phyloP scores from a whole-genome alignment of 2,113 vertebrate genomes.

The Peucedramus taeniatus region DNA sequence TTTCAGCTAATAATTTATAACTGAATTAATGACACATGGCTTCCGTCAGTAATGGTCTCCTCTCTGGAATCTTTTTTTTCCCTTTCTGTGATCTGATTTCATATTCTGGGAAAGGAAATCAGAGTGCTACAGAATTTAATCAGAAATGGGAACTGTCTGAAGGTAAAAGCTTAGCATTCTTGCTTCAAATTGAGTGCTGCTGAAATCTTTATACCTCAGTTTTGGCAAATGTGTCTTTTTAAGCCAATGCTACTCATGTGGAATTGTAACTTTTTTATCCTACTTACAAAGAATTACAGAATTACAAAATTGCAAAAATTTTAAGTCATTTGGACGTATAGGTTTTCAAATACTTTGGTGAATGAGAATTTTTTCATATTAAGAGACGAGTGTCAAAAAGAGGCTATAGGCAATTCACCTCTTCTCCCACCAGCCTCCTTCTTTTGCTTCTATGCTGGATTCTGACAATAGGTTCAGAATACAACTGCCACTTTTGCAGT shows the following conservation, averaged over 20 bases:
- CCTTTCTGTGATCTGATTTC: constrained; percentile 71
- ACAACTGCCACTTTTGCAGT: not conserved
- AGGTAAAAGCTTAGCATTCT: constrained; percentile 41
- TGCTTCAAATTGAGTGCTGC: constrained; percentile 19
- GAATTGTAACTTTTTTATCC: not conserved
- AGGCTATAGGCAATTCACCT: not conserved
- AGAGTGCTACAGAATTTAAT: constrained; percentile 60
- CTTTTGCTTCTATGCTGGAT: not conserved
- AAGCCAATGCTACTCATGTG: not conserved
- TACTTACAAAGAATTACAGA: not conserved
- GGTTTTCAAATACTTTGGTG: not conserved
- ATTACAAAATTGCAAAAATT: not conserved
- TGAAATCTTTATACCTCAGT: constrained; percentile 26
- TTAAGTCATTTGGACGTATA: not conserved
- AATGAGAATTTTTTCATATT: not conserved
- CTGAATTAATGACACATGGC: constrained; percentile 81
- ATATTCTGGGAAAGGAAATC: constrained; percentile 70
- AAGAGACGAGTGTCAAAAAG: not conserved
- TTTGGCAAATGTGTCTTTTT: not conserved
- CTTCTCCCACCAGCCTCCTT: not conserved
- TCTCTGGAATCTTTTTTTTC: constrained; percentile 52
- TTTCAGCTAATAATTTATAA: constrained; percentile 81
- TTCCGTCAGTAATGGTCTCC: constrained; percentile 63
- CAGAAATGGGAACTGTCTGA: constrained; percentile 38
- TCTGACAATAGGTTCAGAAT: not conserved